Conservation (phyloP, 1,140 invertebrate species). For the Patella vulgata region DNA sequence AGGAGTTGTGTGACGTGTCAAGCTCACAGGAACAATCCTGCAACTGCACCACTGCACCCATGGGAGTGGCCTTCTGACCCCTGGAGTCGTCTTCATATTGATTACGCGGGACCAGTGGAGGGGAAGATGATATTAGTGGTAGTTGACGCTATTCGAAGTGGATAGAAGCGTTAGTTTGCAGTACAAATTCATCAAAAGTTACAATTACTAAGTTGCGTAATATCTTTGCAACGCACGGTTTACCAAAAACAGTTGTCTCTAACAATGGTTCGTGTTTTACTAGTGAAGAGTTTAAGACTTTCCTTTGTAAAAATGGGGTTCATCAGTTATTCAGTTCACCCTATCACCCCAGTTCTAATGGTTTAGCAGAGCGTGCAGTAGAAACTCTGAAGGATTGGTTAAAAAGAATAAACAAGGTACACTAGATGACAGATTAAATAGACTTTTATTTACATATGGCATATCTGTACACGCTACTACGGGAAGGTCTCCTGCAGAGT, state of each 20-base stretch:
- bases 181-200: conserved; percentile 12
- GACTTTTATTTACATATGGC: conserved; percentile 29
- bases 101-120: conserved; percentile 67
- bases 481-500: conserved; percentile 20
- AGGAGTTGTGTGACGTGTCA: conserved; percentile 16
- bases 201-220: conserved; percentile 20
- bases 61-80: not conserved
- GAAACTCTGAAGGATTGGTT: conserved; percentile 27
- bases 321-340: conserved; percentile 23
- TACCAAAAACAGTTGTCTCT: conserved; percentile 45
- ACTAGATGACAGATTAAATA: conserved; percentile 3
- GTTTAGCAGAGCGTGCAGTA: conserved; percentile 29
- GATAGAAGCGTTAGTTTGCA: conserved; percentile 29
- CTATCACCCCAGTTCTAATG: conserved; percentile 18
- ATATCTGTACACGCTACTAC: conserved; percentile 27
- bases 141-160: conserved; percentile 41
- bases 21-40: conserved; percentile 16
- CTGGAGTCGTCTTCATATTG: conserved; percentile 65
- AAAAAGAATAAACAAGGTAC: conserved; percentile 5
- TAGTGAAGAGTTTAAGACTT: conserved; percentile 49
- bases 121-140: conserved; percentile 32
- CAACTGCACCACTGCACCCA: conserved; percentile 13
- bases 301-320: conserved; percentile 46
- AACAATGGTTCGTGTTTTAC: conserved; percentile 62
- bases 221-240: conserved; percentile 33